phyloP scores from a whole-genome alignment of 2,113 vertebrate species.

The Ammospiza caudacuta region DNA sequence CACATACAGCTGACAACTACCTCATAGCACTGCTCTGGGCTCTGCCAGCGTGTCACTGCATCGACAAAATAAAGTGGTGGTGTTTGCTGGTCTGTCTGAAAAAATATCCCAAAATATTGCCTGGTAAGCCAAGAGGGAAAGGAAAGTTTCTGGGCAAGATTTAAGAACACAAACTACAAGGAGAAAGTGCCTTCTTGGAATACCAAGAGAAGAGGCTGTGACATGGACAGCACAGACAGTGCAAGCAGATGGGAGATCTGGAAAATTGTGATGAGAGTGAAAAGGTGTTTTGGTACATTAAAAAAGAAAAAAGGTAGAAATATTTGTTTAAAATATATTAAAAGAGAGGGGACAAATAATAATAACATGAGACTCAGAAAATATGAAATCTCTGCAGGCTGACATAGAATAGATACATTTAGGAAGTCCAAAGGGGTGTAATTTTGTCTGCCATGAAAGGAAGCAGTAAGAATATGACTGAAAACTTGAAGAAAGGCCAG shows the following conservation, averaged over 20 bases:
- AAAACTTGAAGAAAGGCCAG: background rate
- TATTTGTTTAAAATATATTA: background rate
- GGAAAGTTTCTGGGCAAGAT: background rate
- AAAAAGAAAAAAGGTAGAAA: background rate
- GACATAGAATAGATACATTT: background rate
- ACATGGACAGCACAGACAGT: background rate
- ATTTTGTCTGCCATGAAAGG: background rate
- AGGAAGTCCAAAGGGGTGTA: background rate
- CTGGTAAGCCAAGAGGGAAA: background rate
- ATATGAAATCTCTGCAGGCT: background rate
- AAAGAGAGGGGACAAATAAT: background rate
- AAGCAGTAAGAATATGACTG: background rate
- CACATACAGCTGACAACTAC: background rate
- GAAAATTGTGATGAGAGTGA: background rate
- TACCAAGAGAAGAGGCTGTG: background rate
- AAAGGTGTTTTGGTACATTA: background rate
- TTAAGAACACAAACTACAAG: background rate
- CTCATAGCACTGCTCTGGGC: fast-evolving
- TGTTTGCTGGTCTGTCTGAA: background rate
- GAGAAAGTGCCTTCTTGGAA: background rate
- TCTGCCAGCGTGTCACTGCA: background rate
- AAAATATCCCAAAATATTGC: background rate
- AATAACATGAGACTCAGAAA: background rate
- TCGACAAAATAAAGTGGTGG: background rate
- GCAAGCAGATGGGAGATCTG: background rate